Percentiles rank a stretch among this genome's conserved stretches.
Evolutionary conservation across 1,140 invertebrate species (phyloP).

Genomic region (Chelonus insularis): DNA sequence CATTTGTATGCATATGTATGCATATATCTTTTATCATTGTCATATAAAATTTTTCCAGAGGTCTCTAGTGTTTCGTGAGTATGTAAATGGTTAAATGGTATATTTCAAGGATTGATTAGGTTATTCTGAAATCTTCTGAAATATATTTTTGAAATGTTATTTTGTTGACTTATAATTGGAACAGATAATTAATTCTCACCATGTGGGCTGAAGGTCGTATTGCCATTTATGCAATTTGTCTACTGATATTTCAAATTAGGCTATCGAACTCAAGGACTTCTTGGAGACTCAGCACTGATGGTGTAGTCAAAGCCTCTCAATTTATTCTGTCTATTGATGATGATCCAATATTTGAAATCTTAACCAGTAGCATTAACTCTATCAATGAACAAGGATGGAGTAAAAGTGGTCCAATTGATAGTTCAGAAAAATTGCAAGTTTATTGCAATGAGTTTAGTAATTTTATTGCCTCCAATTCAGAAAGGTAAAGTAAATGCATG

Average conservation of each 20-base stretch:
- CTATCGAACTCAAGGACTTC: slow-evolving; percentile 54
- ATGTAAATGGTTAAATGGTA: too few species aligned
- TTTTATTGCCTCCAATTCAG: slow-evolving; percentile 41
- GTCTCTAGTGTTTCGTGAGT: too few species aligned
- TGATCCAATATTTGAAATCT: slow-evolving; percentile 52
- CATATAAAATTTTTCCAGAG: too few species aligned
- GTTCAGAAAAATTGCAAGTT: slow-evolving; percentile 45
- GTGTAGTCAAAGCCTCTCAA: slow-evolving; percentile 50
- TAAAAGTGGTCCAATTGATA: slow-evolving; percentile 45
- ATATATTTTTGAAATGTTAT: background rate
- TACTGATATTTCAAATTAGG: slow-evolving; percentile 51
- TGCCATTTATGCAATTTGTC: slow-evolving; percentile 47
- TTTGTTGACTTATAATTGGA: background rate
- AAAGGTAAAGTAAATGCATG: slow-evolving; percentile 41
- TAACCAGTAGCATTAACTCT: slow-evolving; percentile 41
- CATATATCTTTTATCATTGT: too few species aligned
- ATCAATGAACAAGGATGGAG: slow-evolving; percentile 52
- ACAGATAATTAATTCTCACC: background rate
- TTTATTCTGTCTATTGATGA: slow-evolving; percentile 41
- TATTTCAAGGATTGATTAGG: slow-evolving; percentile 24
- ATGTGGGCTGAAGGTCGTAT: slow-evolving; percentile 43
- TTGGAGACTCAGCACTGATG: slow-evolving; percentile 52
- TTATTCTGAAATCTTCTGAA: slow-evolving; percentile 17
- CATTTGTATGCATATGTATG: too few species aligned
- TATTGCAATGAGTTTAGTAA: slow-evolving; percentile 52